Conservation (phyloP, 1,140 invertebrate genomes). For the Heliconius eleuchia region DNA sequence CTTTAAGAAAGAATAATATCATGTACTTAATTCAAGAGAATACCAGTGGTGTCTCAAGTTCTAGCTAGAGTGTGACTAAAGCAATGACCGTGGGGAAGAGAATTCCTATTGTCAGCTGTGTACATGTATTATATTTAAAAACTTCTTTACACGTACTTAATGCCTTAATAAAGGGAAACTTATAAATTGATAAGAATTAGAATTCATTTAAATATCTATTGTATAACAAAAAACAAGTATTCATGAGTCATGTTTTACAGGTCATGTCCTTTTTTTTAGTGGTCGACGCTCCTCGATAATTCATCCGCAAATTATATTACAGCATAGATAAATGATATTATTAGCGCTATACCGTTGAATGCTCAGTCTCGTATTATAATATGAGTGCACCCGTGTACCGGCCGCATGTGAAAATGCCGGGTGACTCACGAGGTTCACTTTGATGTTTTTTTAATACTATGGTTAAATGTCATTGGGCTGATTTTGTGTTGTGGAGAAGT, state of each 20-base stretch:
- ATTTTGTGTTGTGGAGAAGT: background rate
- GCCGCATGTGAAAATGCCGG: constrained; percentile 35
- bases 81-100: constrained; percentile 8
- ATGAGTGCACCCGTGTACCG: constrained; percentile 16
- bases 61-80: constrained; percentile 26
- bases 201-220: background rate
- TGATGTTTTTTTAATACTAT: constrained; percentile 21
- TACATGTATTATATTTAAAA: background rate
- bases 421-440: constrained; percentile 35
- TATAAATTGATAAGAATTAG: background rate
- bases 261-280: background rate
- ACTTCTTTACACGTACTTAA: constrained; percentile 3
- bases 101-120: constrained; percentile 11
- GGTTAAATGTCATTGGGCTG: constrained; percentile 33
- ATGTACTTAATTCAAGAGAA: no score
- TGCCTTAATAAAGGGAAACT: background rate
- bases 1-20: no score
- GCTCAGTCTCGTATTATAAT: constrained; percentile 16
- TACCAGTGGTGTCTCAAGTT: background rate
- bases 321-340: constrained; percentile 28
- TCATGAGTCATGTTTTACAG: background rate
- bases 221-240: background rate
- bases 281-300: background rate
- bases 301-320: constrained; percentile 17
- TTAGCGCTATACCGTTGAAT: constrained; percentile 25